Base-by-base conservation (phyloP, 2,113 vertebrate species). In the Athene noctua region DNA sequence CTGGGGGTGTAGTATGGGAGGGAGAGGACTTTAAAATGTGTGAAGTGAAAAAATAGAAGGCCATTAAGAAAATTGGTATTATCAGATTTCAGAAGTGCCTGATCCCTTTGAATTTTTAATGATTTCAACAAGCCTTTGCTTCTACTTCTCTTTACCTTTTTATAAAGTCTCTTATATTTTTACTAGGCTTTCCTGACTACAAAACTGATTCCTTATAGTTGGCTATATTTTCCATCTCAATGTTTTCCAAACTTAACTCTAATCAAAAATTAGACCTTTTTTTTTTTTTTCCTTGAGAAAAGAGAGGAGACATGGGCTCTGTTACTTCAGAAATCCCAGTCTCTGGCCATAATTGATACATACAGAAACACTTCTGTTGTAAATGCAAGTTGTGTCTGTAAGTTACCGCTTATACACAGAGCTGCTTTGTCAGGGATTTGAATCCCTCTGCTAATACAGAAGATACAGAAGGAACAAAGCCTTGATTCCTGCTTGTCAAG, bases 1-100 rank as follows among this genome's bases (percentile, higher is more conserved):
- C 2, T 22, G 8, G 13, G 13, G 25, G 8, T 5, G 3, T 18
- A 15, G 14, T 4, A 8, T 25, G 19, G 10, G 18, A 21, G 23
- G 1, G 15, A 6, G 17, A 57, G 38, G 27, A 68, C 13, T 70
- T 73, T 19, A 54, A 79, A 73, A 55, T 27, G 3, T 61, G 12
- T 17, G 29, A 92, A 59, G 18, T 36, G 8, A 66, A 80, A 88
- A 86, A 70, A 77, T 30, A 71, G n/a, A 80, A 59, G 13, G 15
- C 9, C 13, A 58, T 85, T 88, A 73, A 83, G 17, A 86, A 82
- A 73, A 87, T 3, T 42, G 1, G 6, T 63, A n/a, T 42, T 67
- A 49, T 8, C 36, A 59, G 23, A 29, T 80, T 80, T 93, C 47
- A 77, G 2, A 80, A 66, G 42, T 19, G 11, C 14, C 13, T 38